Evolutionary conservation across 2,113 vertebrate genomes (phyloP).

Genomic region (Passer domesticus): DNA sequence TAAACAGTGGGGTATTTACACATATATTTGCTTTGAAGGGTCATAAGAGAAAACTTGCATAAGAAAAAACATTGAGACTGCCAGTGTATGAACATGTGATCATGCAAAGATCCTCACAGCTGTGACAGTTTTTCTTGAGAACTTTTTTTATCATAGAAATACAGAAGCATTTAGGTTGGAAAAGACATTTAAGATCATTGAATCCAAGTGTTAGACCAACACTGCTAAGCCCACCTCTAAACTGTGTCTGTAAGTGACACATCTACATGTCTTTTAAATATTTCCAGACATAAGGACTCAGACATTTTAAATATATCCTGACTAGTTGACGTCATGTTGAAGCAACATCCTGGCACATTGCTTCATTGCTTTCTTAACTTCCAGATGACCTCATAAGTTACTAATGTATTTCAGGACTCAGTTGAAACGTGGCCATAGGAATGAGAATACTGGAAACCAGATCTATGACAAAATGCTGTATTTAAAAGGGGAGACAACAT

Average conservation of each 20-base stretch:
- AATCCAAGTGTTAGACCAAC: not conserved
- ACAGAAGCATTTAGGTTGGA: not conserved
- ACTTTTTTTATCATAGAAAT: not conserved
- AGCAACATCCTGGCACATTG: not conserved
- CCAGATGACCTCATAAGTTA: not conserved
- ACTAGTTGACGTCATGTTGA: not conserved
- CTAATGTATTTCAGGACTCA: not conserved
- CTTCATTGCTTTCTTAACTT: not conserved
- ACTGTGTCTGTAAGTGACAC: not conserved
- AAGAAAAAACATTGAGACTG: not conserved
- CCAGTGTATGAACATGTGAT: not conserved
- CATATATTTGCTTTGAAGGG: not conserved
- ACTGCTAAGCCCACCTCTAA: not conserved
- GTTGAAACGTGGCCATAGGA: not conserved
- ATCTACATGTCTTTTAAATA: not conserved
- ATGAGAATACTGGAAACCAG: not conserved
- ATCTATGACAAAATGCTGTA: not conserved
- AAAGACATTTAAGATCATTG: not conserved
- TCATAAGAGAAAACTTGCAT: not conserved
- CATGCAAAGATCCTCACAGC: not conserved
- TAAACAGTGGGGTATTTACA: rapidly evolving
- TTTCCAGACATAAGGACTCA: not conserved
- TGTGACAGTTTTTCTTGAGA: not conserved
- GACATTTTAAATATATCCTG: not conserved
- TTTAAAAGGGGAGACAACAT: not conserved